Evolutionary conservation across 1,140 invertebrate species (phyloP).

Genomic region (Ceratosolen fusciceps): DNA sequence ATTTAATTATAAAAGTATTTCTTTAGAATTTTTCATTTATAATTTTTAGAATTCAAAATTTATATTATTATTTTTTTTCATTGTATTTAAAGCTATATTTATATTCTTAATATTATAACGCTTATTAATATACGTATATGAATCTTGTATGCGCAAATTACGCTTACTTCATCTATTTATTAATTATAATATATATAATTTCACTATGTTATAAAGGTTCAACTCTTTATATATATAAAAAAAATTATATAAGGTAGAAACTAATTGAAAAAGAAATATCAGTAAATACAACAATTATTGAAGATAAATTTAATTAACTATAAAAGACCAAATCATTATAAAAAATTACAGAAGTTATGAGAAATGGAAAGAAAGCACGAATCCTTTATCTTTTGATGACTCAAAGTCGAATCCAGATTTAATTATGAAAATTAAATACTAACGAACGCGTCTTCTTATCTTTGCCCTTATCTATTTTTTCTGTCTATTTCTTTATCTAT

Average conservation of each 20-base stretch:
- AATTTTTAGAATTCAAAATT: not conserved
- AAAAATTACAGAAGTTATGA: conserved; percentile 27
- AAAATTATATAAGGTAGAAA: not conserved
- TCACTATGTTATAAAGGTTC: not conserved
- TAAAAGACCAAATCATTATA: conserved; percentile 4
- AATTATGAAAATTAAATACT: conserved; percentile 61
- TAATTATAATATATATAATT: not conserved
- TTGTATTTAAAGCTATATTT: not conserved
- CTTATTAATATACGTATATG: not conserved
- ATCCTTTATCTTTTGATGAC: conserved; percentile 51
- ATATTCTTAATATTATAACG: not conserved
- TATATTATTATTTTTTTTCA: not conserved
- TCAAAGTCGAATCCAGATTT: conserved; percentile 56
- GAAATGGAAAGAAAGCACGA: conserved; percentile 17
- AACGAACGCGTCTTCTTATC: not conserved
- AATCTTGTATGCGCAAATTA: too few species aligned
- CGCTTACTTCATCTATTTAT: not conserved
- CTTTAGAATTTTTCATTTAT: not conserved
- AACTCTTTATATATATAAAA: not conserved
- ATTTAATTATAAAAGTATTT: not conserved
- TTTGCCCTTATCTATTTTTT: not conserved
- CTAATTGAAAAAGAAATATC: conserved; percentile 1
- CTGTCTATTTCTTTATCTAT: not conserved
- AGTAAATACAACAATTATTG: not conserved
- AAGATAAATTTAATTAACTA: conserved; percentile 3